Conservation (phyloP, 2,888 invertebrate genomes). For the Campoplex capitator region DNA sequence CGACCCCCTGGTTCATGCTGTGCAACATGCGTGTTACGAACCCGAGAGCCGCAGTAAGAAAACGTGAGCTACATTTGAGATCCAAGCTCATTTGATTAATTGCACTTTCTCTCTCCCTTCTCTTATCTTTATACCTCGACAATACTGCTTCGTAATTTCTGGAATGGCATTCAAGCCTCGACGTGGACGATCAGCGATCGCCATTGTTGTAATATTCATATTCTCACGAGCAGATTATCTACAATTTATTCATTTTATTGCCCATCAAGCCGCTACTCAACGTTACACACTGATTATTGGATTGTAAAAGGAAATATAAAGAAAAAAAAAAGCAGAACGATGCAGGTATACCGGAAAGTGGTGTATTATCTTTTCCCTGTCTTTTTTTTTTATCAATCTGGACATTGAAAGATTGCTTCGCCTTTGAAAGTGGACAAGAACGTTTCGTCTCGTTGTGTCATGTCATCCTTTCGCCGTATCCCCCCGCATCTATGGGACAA, state of each 20-base stretch:
- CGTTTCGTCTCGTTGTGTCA: conserved; percentile 33
- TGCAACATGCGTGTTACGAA: conserved; percentile 39
- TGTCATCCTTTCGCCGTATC: not conserved
- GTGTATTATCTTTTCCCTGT: conserved; percentile 4
- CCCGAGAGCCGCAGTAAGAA: conserved; percentile 6
- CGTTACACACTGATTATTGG: conserved; percentile 6
- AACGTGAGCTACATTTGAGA: conserved; percentile 12
- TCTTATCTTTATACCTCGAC: conserved; percentile 47
- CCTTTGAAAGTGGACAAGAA: conserved; percentile 37
- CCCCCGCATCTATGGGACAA: conserved; percentile 25
- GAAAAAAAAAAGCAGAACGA: not conserved
- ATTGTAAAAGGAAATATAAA: not conserved
- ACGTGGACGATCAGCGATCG: conserved; percentile 28
- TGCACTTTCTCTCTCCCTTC: conserved; percentile 13
- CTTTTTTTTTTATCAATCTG: conserved; percentile 9
- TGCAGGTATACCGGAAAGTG: conserved; percentile 5
- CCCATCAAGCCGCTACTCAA: not conserved
- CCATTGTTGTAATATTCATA: conserved; percentile 4
- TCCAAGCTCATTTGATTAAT: conserved; percentile 47
- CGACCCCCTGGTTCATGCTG: conserved; percentile 21
- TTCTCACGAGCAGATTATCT: not conserved
- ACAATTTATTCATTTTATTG: conserved; percentile 6
- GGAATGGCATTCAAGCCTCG: conserved; percentile 31
- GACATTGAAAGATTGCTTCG: conserved; percentile 48
- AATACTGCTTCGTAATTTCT: conserved; percentile 11